Percentiles rank a stretch among this genome's conserved stretches.
Conservation (phyloP, 2,888 invertebrate genomes). For the Tenthredo distinguenda region DNA sequence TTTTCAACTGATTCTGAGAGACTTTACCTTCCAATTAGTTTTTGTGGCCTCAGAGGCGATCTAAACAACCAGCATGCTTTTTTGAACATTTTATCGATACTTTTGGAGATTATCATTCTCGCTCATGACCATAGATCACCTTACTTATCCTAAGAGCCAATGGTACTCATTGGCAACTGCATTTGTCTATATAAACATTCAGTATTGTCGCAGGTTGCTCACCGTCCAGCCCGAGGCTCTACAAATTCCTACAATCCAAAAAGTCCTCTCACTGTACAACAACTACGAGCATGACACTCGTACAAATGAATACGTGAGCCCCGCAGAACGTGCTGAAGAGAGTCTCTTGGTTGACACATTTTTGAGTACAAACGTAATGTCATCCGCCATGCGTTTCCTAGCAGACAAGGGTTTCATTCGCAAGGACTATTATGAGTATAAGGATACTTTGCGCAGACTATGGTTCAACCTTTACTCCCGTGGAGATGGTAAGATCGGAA, state of each 20-base stretch:
- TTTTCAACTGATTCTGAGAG: not conserved
- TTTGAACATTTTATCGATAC: not conserved
- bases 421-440: conserved; percentile 81
- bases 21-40: not conserved
- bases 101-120: not conserved
- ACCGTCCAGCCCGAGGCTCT: conserved; percentile 83
- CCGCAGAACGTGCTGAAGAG: conserved; percentile 78
- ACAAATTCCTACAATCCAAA: conserved; percentile 87
- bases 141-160: not conserved
- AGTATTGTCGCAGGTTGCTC: conserved; percentile 81
- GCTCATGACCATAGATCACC: not conserved
- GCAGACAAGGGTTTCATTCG: conserved; percentile 75
- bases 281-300: conserved; percentile 90
- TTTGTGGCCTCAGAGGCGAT: not conserved
- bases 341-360: conserved; percentile 76
- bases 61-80: not conserved
- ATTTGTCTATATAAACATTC: not conserved
- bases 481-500: conserved; percentile 86
- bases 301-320: conserved; percentile 88
- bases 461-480: conserved; percentile 93
- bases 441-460: conserved; percentile 85
- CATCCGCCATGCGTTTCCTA: conserved; percentile 79
- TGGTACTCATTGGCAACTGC: not conserved
- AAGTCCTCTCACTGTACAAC: conserved; percentile 86
- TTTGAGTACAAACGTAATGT: conserved; percentile 79